These are phyloP conservation scores for Megathymus violae DNA, from an alignment of 1,140 invertebrate genomes.

Conservation along the genomic window DNA sequence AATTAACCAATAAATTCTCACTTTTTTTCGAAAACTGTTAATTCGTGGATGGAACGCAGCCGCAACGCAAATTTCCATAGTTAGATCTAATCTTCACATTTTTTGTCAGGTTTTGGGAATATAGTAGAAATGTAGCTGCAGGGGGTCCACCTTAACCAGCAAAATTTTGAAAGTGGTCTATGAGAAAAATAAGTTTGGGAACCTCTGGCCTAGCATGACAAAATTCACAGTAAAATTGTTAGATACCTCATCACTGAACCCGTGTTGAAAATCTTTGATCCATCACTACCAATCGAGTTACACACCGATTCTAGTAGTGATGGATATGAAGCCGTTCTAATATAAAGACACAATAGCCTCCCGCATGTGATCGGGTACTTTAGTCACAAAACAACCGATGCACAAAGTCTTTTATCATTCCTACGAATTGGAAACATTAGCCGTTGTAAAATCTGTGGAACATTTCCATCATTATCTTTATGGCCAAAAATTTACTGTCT, in stretches of 20 bases:
- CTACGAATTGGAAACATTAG: slow-evolving; percentile 70
- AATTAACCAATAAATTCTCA: too few species aligned
- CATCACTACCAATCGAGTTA: not conserved
- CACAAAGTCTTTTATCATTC: slow-evolving; percentile 57
- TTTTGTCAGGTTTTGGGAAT: too few species aligned
- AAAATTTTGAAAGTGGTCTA: too few species aligned
- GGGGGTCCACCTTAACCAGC: too few species aligned
- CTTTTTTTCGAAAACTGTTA: too few species aligned
- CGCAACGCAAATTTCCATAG: too few species aligned
- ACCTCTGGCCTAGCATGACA: not conserved
- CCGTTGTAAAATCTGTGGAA: slow-evolving; percentile 60
- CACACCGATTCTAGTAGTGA: slow-evolving; percentile 3
- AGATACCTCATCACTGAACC: not conserved
- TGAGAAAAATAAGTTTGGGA: too few species aligned
- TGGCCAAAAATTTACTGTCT: slow-evolving; percentile 51
- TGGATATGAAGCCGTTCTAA: slow-evolving; percentile 36
- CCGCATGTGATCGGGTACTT: slow-evolving; percentile 75
- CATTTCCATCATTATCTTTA: slow-evolving; percentile 53
- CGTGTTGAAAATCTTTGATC: not conserved
- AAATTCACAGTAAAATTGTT: not conserved
- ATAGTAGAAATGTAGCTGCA: too few species aligned
- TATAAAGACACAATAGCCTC: slow-evolving; percentile 59
- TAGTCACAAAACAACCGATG: slow-evolving; percentile 64
- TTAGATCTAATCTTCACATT: too few species aligned
- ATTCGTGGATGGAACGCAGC: too few species aligned